phyloP scores from a whole-genome alignment of 1,140 invertebrate species.

The Rhagoletis pomonella region DNA sequence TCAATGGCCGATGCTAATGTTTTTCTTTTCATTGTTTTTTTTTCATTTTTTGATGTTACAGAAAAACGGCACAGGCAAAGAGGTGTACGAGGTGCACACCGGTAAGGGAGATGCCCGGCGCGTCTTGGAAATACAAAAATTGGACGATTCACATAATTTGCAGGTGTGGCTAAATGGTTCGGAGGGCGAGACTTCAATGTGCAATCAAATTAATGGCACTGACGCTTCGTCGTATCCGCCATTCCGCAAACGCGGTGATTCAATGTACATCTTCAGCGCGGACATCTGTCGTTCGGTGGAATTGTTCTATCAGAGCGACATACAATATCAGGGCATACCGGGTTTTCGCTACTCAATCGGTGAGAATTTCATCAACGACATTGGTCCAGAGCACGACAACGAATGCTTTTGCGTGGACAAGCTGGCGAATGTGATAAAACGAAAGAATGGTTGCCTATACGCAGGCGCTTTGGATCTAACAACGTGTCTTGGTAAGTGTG shows the following conservation, averaged over 20 bases:
- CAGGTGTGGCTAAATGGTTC: constrained; percentile 74
- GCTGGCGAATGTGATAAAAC: constrained; percentile 73
- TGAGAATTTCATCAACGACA: constrained; percentile 76
- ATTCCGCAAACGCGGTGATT: constrained; percentile 74
- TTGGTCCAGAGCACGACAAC: constrained; percentile 73
- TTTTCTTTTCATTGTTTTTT: neutral
- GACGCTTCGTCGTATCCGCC: constrained; percentile 80
- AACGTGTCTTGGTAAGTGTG: constrained; percentile 76
- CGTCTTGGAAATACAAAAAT: constrained; percentile 76
- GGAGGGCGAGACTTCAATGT: constrained; percentile 72
- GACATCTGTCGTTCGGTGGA: constrained; percentile 80
- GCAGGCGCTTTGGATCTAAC: constrained; percentile 77
- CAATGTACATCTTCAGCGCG: constrained; percentile 78
- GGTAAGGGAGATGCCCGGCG: constrained; percentile 75
- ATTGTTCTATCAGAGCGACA: constrained; percentile 75
- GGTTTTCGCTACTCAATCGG: constrained; percentile 75
- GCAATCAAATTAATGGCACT: constrained; percentile 80
- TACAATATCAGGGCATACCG: constrained; percentile 75
- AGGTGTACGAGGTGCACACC: constrained; percentile 76
- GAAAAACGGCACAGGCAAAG: constrained; percentile 78
- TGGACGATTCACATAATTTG: constrained; percentile 75
- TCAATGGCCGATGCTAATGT: neutral
- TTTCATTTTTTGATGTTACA: no score
- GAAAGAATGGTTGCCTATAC: constrained; percentile 76
- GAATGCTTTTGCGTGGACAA: constrained; percentile 77